Base-by-base conservation (phyloP, 2,797 vertebrate genomes). In the Buceros bicornis region DNA sequence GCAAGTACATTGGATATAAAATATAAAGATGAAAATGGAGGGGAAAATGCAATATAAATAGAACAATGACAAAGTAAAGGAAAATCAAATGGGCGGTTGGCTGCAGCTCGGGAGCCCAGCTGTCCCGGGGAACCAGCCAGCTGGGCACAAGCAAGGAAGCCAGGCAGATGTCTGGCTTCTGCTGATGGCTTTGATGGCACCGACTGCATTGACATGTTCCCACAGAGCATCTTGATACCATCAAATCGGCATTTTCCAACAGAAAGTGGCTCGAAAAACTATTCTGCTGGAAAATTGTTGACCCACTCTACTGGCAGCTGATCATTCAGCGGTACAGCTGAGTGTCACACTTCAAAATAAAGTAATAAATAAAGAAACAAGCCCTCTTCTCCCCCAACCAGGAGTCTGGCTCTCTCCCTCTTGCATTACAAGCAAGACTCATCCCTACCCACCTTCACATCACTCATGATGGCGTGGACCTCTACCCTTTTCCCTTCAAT, bases 111-210 rank as follows among this genome's bases (percentile, higher is more conserved):
- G 67, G 54, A 53, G 22, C 81, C 74, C 93, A 96, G 95, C 89
- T 96, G 95, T 83, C 93, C 95, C 78, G 80, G 64, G n/a, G 74
- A 94, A 33, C 45, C 78, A 82, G 90, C 95, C 89, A 96, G 91
- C 65, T 93, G 89, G 92, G 92, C 89, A 95, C 95, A 91, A 78
- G 87, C 87, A 57, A 50, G 60, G 65, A 64, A 81, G 84, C 84
- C 24, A 17, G 93, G 90, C 95, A 94, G 92, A 93, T 96, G 84
- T 74, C 95, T 96, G 95, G 92, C 92, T 94, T 92, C 87, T 94
- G 78, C 57, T 77, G 81, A 35, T 1, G 1, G 91, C 89, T 94
- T 82, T 89, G 90, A 71, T 93, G 89, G 89, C 84, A 67, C 10
- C 57, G 87, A 83, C 40, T 87, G 89, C 84, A 67, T 11, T 61